Base-by-base conservation (phyloP, 2,888 invertebrate genomes). In the Apeira syringaria region DNA sequence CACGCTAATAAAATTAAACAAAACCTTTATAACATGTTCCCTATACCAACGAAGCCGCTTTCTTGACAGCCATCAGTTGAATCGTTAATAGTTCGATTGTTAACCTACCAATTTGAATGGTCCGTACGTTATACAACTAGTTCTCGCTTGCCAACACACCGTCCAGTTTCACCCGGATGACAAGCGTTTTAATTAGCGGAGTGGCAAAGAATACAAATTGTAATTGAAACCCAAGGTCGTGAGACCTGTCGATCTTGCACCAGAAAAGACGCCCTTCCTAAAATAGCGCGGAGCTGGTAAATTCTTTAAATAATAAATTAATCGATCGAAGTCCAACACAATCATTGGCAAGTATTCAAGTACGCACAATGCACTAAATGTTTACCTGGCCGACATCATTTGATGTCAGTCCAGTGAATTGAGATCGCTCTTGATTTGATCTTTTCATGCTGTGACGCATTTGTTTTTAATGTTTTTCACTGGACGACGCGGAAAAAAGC, bases 21-120 rank as follows among this genome's bases (percentile, higher is more conserved):
- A 75, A 84, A 80, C 76, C 76, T 73, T 80, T 83, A 78, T 82
- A 82, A 82, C 80, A 74, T 84, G 86, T 84, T 82, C 83, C 82
- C 78, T 80, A 82, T 80, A 80, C 83, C 82, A 79, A 79, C 71
- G 80, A 84, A 78, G 77, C 79, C 77, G 69, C 86, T 87, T 86
- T 88, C 87, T 82, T 84, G 64, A 56, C 71, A 75, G 65, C 75
- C 71, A 75, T 71, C 72, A 61, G 57, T 61, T 72, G 85, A 80
- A 87, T 85, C 70, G 67, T 65, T 88, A 87, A 88, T 85, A 83
- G 76, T 76, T 66, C 63, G 74, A 79, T 79, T 74, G 76, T 80
- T 83, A 77, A 84, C 86, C 85, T 57, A 86, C 80, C 83, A 80
- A 86, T 85, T 87, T 78, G 68, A 81, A 81, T 78, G 70, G 64